A percentile compares a stretch with the other conserved stretches of the same genome.
phyloP scores from a whole-genome alignment of 2,888 invertebrate species.

The Dastarcus helophoroides region DNA sequence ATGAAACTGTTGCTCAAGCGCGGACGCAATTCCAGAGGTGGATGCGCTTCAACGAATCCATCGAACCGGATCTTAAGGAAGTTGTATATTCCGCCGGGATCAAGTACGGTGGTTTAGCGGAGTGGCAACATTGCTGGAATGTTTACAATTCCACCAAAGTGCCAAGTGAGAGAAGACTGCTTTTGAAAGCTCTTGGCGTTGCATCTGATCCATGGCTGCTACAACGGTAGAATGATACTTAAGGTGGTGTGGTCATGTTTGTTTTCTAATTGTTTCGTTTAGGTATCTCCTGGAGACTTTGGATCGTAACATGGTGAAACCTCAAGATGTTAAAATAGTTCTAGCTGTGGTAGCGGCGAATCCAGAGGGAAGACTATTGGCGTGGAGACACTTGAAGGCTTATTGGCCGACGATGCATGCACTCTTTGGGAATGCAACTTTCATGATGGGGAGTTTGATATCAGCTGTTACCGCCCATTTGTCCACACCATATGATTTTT shows the following conservation, averaged over 20 bases:
- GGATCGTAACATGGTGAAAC: constrained; percentile 55
- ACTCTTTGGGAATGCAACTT: constrained; percentile 52
- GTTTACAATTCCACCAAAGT: constrained; percentile 53
- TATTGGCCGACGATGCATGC: constrained; percentile 54
- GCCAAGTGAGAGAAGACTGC: constrained; percentile 58
- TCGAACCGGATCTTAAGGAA: constrained; percentile 65
- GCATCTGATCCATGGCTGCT: constrained; percentile 70
- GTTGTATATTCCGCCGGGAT: constrained; percentile 57
- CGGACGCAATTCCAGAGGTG: constrained; percentile 58
- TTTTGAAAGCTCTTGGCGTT: constrained; percentile 60
- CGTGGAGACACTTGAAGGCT: constrained; percentile 62
- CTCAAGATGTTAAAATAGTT: constrained; percentile 60
- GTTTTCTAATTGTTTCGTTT: constrained; percentile 21
- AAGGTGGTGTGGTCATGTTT: no score
- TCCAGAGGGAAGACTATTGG: constrained; percentile 54
- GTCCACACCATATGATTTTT: constrained; percentile 62
- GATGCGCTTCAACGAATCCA: constrained; percentile 51
- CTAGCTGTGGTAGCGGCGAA: constrained; percentile 63
- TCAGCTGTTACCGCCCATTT: constrained; percentile 54
- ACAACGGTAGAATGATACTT: constrained; percentile 48
- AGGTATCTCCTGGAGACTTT: constrained; percentile 66
- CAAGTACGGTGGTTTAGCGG: constrained; percentile 54
- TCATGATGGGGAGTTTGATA: constrained; percentile 52
- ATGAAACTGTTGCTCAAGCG: constrained; percentile 57
- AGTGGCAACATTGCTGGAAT: constrained; percentile 70